Base-by-base conservation (phyloP, 2,888 invertebrate species). In the Drosophila picticornis region DNA sequence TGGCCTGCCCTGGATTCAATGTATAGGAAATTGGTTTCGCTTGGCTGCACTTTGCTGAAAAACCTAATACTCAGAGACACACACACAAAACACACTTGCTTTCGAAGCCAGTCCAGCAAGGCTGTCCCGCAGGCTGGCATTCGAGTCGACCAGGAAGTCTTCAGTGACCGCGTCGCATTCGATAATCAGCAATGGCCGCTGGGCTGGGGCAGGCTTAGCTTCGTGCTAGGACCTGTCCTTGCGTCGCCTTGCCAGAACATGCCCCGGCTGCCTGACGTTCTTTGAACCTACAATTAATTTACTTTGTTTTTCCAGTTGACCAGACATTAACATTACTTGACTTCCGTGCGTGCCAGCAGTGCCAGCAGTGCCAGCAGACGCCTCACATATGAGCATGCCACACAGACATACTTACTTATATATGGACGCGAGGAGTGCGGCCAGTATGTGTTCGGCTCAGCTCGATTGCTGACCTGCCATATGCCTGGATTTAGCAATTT, bases 291-390 rank as follows among this genome's bases (percentile, higher is more conserved):
- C 91, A 91, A 91, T 91, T 91, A 91, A 91, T 91, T 91, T 90
- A 90, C 91, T 91, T 91, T 91, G 91, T 91, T 91, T 91, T 91
- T 91, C 91, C 88, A 87, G 90, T 85, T 91, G 90, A 91, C 91
- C 91, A 90, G 86, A 81, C 91, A 91, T 89, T 88, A 88, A 86
- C 88, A 87, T 87, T 90, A 90, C 87, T 90, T 87, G 87, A 87
- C 87, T 87, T 87, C 87, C 89, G 90, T 81, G 82, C 90, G 84
- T 83, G 81, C 79, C 75, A 52, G n/a, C 25, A 40, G 69, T 83
- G 81, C 78, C 75, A 51, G 19, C 22, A 38, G 67, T 31, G 68
- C 48, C 67, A 48, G 6, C 32, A 56, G 58, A 46, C 66, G 53
- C 32, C 63, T 36, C 75, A 65, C 65, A 67, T 60, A 73, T 67